Conservation (phyloP, 1,140 invertebrate species). For the Drosophila triauraria region DNA sequence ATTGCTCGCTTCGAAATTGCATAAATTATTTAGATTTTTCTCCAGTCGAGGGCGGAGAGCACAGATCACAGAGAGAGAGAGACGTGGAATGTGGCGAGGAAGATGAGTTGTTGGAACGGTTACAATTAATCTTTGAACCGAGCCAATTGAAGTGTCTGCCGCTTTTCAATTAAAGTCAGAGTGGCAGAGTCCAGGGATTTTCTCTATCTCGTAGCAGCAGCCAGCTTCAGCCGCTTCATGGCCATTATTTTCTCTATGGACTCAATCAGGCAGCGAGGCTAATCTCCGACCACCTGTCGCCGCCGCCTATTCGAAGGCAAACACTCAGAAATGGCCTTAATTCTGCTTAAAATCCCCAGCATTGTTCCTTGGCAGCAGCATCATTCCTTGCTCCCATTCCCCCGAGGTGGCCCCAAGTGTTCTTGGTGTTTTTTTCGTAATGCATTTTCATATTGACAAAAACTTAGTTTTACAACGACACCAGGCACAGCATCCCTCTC, state of each 20-base stretch:
- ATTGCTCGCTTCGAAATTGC: constrained; percentile 60
- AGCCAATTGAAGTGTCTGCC: constrained; percentile 65
- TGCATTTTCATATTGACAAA: constrained; percentile 79
- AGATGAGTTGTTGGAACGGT: constrained; percentile 22
- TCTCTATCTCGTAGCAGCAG: constrained; percentile 7
- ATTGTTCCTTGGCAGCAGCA: constrained; percentile 66
- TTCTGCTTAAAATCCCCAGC: constrained; percentile 70
- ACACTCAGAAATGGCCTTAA: constrained; percentile 75
- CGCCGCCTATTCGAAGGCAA: constrained; percentile 56
- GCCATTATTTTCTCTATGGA: constrained; percentile 15
- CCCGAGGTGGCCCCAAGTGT: constrained; percentile 36
- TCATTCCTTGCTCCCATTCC: constrained; percentile 11
- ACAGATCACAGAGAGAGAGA: background rate
- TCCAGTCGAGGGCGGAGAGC: background rate
- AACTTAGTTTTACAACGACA: constrained; percentile 71
- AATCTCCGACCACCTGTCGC: constrained; percentile 50
- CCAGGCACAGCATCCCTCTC: constrained; percentile 16
- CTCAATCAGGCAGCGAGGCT: constrained; percentile 56
- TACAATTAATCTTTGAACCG: constrained; percentile 74
- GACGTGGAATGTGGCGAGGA: constrained; percentile 3
- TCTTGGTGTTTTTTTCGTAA: constrained; percentile 49
- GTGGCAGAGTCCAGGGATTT: constrained; percentile 14
- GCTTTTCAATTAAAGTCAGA: constrained; percentile 65
- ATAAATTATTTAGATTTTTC: constrained; percentile 78
- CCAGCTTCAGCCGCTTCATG: constrained; percentile 5